Percentiles rank a stretch among this genome's conserved stretches.
Conservation (phyloP, 2,113 vertebrate species). For the Ameiurus melas region DNA sequence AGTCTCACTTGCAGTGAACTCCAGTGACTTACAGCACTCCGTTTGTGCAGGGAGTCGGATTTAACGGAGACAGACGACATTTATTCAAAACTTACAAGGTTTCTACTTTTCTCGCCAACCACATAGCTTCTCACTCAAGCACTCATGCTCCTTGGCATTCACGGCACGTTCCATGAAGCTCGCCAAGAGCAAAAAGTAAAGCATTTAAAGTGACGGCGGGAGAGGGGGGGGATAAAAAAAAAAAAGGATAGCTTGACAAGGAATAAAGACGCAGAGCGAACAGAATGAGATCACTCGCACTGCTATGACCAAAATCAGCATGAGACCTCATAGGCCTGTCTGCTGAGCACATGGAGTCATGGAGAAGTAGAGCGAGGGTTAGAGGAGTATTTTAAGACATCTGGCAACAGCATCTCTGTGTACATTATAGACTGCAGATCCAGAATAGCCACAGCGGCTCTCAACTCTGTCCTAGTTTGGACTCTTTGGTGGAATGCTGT, state of each 20-base stretch:
- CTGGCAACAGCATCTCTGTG: slow-evolving; percentile 44
- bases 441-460: slow-evolving; percentile 44
- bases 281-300: slow-evolving; percentile 14
- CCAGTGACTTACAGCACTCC: slow-evolving; percentile 31
- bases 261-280: not conserved
- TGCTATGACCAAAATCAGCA: slow-evolving; percentile 30
- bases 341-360: slow-evolving; percentile 33
- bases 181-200: slow-evolving; percentile 54
- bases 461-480: slow-evolving; percentile 52
- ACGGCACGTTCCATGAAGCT: slow-evolving; percentile 35
- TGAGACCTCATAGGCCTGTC: slow-evolving; percentile 28
- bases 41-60: slow-evolving; percentile 45
- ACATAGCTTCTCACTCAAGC: slow-evolving; percentile 21
- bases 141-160: slow-evolving; percentile 40
- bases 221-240: not conserved
- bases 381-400: slow-evolving; percentile 43
- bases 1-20: slow-evolving; percentile 30
- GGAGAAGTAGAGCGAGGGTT: not conserved
- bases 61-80: slow-evolving; percentile 49
- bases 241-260: not conserved
- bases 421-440: slow-evolving; percentile 52
- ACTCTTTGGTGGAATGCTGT: slow-evolving; percentile 39
- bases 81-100: slow-evolving; percentile 52
- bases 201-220: slow-evolving; percentile 42
- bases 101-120: slow-evolving; percentile 27